phyloP scores from a whole-genome alignment of 2,888 invertebrate species.

The Junonia oenone region DNA sequence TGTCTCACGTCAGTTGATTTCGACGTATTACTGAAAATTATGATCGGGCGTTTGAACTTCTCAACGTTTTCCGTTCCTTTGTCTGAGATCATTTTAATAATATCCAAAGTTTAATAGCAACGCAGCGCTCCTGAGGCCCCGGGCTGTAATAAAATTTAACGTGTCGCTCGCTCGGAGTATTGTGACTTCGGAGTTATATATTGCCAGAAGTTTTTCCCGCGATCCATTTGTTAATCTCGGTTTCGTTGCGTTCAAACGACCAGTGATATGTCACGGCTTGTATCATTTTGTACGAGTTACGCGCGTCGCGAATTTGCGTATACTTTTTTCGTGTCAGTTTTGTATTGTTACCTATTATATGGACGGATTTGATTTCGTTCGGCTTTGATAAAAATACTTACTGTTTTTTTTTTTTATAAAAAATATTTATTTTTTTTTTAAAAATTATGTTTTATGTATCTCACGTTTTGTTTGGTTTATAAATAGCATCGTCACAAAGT shows the following conservation, averaged over 20 bases:
- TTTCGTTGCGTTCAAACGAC: conserved; percentile 20
- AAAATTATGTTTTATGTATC: no score
- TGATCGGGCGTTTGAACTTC: background rate
- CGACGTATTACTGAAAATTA: background rate
- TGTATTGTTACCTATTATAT: background rate
- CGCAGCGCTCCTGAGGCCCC: conserved; percentile 44
- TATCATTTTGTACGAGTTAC: conserved; percentile 4
- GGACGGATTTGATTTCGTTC: background rate
- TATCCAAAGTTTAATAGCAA: conserved; percentile 67
- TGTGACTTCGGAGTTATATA: conserved; percentile 63
- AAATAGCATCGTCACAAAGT: no score
- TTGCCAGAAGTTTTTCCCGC: conserved; percentile 61
- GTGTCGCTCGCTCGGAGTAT: conserved; percentile 53
- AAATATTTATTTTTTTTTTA: background rate
- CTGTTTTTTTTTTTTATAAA: background rate
- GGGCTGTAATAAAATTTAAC: conserved; percentile 69
- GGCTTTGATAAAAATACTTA: background rate
- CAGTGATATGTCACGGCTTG: conserved; percentile 9
- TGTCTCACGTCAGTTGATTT: background rate
- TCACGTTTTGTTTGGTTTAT: no score
- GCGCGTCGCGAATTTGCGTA: background rate
- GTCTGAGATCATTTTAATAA: conserved; percentile 70
- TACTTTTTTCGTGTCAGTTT: background rate
- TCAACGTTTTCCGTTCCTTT: conserved; percentile 39
- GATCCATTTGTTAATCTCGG: conserved; percentile 62